Base-by-base conservation (phyloP, 2,888 invertebrate species). In the Colostygia pectinataria region DNA sequence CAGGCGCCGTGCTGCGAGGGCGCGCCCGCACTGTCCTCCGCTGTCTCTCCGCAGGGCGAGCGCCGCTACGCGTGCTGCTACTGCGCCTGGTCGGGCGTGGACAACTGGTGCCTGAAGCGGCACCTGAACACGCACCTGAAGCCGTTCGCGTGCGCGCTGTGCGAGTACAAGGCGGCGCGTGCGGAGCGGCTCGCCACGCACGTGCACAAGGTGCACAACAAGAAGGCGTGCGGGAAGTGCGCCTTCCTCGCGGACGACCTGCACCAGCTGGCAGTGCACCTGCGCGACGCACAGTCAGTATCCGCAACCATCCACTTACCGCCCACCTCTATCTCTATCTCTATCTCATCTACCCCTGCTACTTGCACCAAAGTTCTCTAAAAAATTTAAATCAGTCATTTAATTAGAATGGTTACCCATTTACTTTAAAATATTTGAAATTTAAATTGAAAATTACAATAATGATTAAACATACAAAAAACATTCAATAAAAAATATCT, bases 101-200 rank as follows among this genome's bases (percentile, higher is more conserved):
- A 97, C 86, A 97, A 97, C 80, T 98, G 97, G 97, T 97, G 97
- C 71, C 91, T 97, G 52, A 97, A 97, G 81, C 92, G 97, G 34
- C 97, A 98, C 80, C 92, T 97, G 69, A 97, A 97, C 89, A 97
- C 97, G 24, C 97, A 98, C 82, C 92, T 97, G 75, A 97, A 97
- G 85, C 97, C 97, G 32, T 98, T 96, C 81, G 94, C 96, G 45
- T 98, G 97, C 81, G 94, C 95, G 65, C 91, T 97, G 43, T 98
- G 97, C 87, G 97, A 97, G 81, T 98, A 97, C 89, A 97, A 97
- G 90, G 97, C 97, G 49, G 97, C 97, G 46, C 92, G 97, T 64
- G 96, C 97, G 36, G 97, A 98, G 85, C 92, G 97, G 45, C 91
- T 97, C 53, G 95, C 97, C 55, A 97, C 97, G 4, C 97, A 97